Conservation (phyloP, 23 tunicate species). For the Ciona savignyi region DNA sequence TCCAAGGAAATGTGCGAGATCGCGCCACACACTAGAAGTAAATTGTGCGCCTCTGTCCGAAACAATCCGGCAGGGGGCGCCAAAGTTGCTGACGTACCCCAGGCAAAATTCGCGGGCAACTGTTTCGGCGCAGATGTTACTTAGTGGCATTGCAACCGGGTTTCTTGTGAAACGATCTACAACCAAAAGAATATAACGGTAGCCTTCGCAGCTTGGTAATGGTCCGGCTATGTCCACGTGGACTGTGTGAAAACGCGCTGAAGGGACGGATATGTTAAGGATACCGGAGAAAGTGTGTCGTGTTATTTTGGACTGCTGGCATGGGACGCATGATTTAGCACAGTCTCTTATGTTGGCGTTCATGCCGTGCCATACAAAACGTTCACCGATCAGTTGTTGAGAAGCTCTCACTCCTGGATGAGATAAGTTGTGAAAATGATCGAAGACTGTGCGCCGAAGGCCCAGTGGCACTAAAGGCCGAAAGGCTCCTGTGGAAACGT, state of each 20-base stretch:
- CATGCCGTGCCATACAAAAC: conserved; percentile 7
- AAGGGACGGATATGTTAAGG: neutral
- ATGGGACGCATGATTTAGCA: neutral
- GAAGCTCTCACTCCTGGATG: neutral
- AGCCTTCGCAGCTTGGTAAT: conserved; percentile 9
- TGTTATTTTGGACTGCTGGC: conserved; percentile 8
- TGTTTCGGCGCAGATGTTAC: neutral
- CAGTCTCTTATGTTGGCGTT: neutral
- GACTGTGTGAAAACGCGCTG: conserved; percentile 1
- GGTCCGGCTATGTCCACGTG: conserved; percentile 25
- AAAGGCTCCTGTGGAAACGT: neutral
- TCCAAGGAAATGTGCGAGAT: neutral
- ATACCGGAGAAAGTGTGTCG: neutral
- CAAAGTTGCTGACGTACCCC: conserved; percentile 2
- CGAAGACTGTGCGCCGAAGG: neutral
- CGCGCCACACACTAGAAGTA: conserved; percentile 4
- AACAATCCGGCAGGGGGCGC: neutral
- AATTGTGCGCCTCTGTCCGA: conserved; percentile 13
- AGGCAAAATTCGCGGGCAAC: neutral
- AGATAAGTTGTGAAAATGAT: neutral
- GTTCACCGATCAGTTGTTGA: conserved; percentile 3
- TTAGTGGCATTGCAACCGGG: neutral
- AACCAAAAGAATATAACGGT: neutral
- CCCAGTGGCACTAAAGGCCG: neutral
- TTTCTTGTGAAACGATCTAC: conserved; percentile 12